Evolutionary conservation across 2,113 vertebrate species (phyloP).

Genomic region (Fregetta grallaria): DNA sequence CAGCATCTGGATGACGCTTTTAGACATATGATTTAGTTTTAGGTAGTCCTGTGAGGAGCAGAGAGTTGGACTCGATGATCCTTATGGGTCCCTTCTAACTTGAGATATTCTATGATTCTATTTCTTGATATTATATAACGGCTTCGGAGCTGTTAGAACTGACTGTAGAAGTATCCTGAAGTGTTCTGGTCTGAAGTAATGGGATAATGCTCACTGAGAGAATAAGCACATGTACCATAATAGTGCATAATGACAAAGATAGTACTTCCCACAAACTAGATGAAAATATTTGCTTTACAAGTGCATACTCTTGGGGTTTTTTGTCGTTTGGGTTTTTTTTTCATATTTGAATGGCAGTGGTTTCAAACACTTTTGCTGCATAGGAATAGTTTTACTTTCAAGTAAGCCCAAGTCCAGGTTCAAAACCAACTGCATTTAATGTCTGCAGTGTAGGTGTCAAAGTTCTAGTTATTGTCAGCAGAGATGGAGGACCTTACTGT

Average conservation of each 20-base stretch:
- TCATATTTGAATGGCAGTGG: neutral
- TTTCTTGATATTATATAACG: neutral
- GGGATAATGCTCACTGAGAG: neutral
- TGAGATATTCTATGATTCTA: neutral
- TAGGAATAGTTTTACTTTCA: neutral
- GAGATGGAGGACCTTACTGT: neutral
- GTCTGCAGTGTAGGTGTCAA: neutral
- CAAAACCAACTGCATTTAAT: neutral
- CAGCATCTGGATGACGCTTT: fast-evolving
- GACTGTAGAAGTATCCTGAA: neutral
- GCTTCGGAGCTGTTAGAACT: fast-evolving
- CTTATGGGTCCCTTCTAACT: neutral
- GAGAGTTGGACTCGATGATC: neutral
- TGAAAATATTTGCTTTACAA: neutral
- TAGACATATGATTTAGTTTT: neutral
- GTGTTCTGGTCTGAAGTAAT: neutral
- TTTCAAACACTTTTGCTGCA: neutral
- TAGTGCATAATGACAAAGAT: neutral
- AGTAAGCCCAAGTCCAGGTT: neutral
- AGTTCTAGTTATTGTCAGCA: neutral
- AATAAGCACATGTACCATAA: neutral
- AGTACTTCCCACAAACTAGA: neutral
- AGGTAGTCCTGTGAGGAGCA: fast-evolving
- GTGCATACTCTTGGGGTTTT: fast-evolving
- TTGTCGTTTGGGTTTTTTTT: neutral